phyloP scores from a whole-genome alignment of 2,888 invertebrate species.

The Suillia variegata region DNA sequence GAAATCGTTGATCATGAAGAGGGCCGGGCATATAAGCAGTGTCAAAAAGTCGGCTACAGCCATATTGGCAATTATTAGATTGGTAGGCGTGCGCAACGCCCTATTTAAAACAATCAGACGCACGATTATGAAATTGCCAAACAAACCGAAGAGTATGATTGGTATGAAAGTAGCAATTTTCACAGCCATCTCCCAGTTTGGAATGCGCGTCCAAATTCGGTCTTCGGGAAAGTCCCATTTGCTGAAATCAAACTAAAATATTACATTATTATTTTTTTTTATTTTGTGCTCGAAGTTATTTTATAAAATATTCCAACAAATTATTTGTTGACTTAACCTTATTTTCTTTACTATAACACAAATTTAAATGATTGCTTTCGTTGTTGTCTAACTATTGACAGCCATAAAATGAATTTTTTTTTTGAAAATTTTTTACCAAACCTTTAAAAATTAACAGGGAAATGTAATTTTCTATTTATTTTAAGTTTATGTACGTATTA shows the following conservation, averaged over 20 bases:
- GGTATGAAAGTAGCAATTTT: slow-evolving; percentile 68
- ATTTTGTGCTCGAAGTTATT: neutral
- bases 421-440: too few relatives aligned
- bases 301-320: too few relatives aligned
- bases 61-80: slow-evolving; percentile 76
- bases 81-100: slow-evolving; percentile 72
- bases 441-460: too few relatives aligned
- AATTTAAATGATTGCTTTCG: too few relatives aligned
- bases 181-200: slow-evolving; percentile 66
- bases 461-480: too few relatives aligned
- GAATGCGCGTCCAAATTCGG: slow-evolving; percentile 69
- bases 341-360: too few relatives aligned
- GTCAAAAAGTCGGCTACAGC: slow-evolving; percentile 73
- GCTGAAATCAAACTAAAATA: slow-evolving; percentile 61
- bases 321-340: too few relatives aligned
- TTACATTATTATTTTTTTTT: neutral
- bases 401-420: too few relatives aligned
- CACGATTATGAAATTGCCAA: slow-evolving; percentile 71
- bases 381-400: too few relatives aligned
- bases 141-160: slow-evolving; percentile 69
- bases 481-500: too few relatives aligned
- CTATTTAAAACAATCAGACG: slow-evolving; percentile 68
- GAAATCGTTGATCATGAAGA: slow-evolving; percentile 76
- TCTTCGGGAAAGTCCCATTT: slow-evolving; percentile 63
- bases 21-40: slow-evolving; percentile 74